These are phyloP conservation scores for Dipodomys merriami DNA, from an alignment of 2,113 vertebrate genomes.

Conservation along the genomic window DNA sequence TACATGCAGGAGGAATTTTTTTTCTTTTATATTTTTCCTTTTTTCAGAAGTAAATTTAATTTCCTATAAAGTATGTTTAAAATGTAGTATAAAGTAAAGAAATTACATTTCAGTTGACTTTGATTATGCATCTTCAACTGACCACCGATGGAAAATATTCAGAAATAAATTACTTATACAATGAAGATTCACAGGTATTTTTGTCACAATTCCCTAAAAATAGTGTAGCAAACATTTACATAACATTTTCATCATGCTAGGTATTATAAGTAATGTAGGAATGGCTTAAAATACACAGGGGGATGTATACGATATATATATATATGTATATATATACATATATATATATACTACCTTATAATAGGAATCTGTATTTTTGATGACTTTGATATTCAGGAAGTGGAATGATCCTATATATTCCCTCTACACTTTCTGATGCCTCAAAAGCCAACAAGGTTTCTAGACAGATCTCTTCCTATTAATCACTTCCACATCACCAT, in stretches of 20 bases:
- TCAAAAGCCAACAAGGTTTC: background rate
- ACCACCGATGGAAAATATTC: background rate
- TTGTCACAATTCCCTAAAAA: background rate
- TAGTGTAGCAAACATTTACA: background rate
- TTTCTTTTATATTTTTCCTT: background rate
- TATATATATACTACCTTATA: background rate
- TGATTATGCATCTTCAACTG: background rate
- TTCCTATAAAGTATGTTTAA: background rate
- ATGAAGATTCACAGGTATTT: background rate
- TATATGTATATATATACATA: background rate
- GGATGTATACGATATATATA: background rate
- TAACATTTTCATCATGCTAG: background rate
- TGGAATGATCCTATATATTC: background rate
- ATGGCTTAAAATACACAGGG: background rate
- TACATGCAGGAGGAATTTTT: background rate
- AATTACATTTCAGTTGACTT: background rate
- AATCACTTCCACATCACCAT: background rate
- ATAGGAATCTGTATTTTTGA: background rate
- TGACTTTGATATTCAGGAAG: background rate
- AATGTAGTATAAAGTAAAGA: slow-evolving; percentile 7
- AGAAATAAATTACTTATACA: background rate
- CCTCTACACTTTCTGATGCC: background rate
- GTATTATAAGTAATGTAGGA: background rate
- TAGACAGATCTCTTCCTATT: background rate
- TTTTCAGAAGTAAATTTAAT: slow-evolving; percentile 23